Base-by-base conservation (phyloP, 2,888 invertebrate genomes). In the Ichneumoninae sp. region DNA sequence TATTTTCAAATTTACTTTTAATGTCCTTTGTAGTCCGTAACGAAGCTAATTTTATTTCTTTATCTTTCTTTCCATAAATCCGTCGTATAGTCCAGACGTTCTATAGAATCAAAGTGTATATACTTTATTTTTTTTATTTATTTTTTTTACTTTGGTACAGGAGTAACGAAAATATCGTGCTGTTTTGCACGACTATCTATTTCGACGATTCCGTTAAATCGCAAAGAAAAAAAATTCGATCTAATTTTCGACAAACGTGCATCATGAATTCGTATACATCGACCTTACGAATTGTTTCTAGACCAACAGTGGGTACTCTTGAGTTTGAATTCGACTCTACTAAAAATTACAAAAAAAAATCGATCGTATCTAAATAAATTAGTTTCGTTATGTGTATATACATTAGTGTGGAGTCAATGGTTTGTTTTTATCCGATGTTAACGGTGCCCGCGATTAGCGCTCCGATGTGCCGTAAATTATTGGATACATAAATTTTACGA, bases 301-400 rank as follows among this genome's bases (percentile, higher is more conserved):
- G 16, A 66, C 65, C 62, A 75, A 60, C 75, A 60, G 79, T 65
- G 68, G 72, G 33, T 78, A 75, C 69, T 57, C 79, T 69, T 71
- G n/a, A 66, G 71, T 70, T 74, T 52, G 65, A 72, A 77, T 74
- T 52, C 30, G 44, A 50, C 75, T 57, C 52, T 69, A 66, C 30
- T 81, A 76, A 33, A 19, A 33, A 85, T 62, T 52, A 76, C 22
- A 66, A 79, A 77, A 74, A 79, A 54, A 52, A 68, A 40, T 70
- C 70, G 22, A 70, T 71, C 54, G 52, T 79, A 80, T 70, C 65
- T 83, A 76, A 85, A 86, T 86, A 87, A 86, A 86, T 87, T 82
- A 86, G 75, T 86, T 83, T 83, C 66, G 54, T 74, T 84, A 76
- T 77, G 83, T 22, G 33, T 86, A 86, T 86, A 70, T 86, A 86